Base-by-base conservation (phyloP, 1,140 invertebrate genomes). In the Lepidurus apus region DNA sequence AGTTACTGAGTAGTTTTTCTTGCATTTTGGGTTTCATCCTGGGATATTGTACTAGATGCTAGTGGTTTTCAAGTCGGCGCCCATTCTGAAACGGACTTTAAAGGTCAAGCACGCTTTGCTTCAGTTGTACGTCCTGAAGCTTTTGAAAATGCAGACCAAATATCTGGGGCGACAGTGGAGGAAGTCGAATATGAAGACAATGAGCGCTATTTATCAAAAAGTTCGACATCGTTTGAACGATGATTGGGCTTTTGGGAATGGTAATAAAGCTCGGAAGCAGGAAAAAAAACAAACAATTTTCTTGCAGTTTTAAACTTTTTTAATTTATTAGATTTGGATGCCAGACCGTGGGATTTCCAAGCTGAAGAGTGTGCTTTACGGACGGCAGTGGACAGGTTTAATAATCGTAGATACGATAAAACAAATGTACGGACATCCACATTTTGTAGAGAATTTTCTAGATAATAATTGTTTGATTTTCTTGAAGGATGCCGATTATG, bases 181-280 rank as follows among this genome's bases (percentile, higher is more conserved):
- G 7, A 99, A 99, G 86, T 94, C 94, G 1, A 99, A 99, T 85
- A 99, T 99, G 97, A 99, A 98, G 85, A 98, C 96, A 0, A 97
- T 99, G 87, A 98, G 96, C 85, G 96, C 97, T 45, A 99, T 99
- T 84, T 99, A 99, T 86, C 92, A 96, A 76, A 99, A 98, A 89
- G 97, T 95, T 77, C 86, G 94, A 73, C 94, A 96, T 88, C 90
- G 95, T 75, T 87, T 99, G 1, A 99, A 98, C 83, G 98, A 99
- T 86, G 98, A 99, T 84, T 99, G 98, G 98, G 98, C 98, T 13
- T 99, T 95, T 89, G 98, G 97, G 45, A 99, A 99, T 88, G 93
- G 91, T 92, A 86, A 85, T 81, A 77, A 4, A 34, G 34, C 4
- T 34, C 34, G 34, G 34, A 21, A 42, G 74, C 53, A 17, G 17